Evolutionary conservation across 2,113 vertebrate genomes (phyloP).

Genomic region (Ailurus styani): DNA sequence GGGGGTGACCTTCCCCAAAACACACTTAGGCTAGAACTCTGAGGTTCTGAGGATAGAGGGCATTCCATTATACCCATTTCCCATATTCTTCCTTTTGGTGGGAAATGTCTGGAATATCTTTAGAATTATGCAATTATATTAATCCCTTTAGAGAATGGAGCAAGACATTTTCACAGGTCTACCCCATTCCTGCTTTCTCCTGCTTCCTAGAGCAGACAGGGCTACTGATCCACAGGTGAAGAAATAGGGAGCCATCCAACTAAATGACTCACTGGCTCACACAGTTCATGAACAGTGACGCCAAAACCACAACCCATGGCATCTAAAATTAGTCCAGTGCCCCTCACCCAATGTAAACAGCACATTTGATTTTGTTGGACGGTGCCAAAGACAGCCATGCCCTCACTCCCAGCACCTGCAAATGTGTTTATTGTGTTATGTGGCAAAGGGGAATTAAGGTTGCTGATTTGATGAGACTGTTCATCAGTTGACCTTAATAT

Average conservation of each 20-base stretch:
- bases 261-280: not conserved
- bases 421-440: not conserved
- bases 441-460: not conserved
- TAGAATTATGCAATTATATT: not conserved
- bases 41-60: not conserved
- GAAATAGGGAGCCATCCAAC: not conserved
- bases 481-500: not conserved
- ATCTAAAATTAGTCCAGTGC: no score
- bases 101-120: not conserved
- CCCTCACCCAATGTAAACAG: not conserved
- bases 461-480: not conserved
- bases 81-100: not conserved
- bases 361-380: not conserved
- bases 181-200: not conserved
- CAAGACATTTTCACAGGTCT: not conserved
- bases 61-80: not conserved
- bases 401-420: not conserved
- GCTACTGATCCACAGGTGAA: not conserved
- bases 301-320: not conserved
- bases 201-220: not conserved
- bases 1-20: not conserved
- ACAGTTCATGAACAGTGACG: rapidly evolving
- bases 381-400: not conserved
- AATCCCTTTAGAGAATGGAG: not conserved
- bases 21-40: no score